These are phyloP conservation scores for Cheilinus undulatus DNA, from an alignment of 2,113 vertebrate species.

Conservation along the genomic window DNA sequence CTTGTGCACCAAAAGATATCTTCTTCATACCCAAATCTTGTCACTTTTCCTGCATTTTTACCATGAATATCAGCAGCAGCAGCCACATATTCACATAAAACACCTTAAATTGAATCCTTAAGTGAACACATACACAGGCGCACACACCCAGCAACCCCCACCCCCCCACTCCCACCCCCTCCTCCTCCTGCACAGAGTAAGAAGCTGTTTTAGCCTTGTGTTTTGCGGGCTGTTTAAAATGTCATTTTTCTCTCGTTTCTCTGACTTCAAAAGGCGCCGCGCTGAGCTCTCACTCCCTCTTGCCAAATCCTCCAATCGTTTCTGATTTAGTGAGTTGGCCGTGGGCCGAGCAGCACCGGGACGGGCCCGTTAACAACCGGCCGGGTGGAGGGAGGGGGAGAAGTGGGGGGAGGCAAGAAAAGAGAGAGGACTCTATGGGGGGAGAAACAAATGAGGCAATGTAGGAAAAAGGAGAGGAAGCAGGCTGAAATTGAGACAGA, in stretches of 20 bases:
- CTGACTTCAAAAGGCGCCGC: conserved; percentile 78
- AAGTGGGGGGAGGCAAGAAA: conserved; percentile 16
- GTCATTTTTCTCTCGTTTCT: conserved; percentile 83
- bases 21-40: conserved; percentile 11
- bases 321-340: conserved; percentile 86
- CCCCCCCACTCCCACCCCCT: conserved; percentile 28
- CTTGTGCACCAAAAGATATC: background rate
- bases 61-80: conserved; percentile 16
- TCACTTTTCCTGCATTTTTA: conserved; percentile 20
- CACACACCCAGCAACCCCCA: conserved; percentile 5
- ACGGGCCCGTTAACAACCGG: conserved; percentile 77
- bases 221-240: conserved; percentile 84
- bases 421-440: conserved; percentile 16
- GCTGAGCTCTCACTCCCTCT: conserved; percentile 83
- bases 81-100: conserved; percentile 14
- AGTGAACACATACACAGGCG: conserved; percentile 29
- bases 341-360: conserved; percentile 78
- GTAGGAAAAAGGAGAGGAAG: conserved; percentile 63
- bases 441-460: conserved; percentile 62
- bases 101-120: conserved; percentile 29
- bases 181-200: conserved; percentile 58
- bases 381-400: conserved; percentile 44
- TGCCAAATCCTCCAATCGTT: conserved; percentile 87
- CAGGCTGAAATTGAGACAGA: conserved; percentile 76
- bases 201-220: conserved; percentile 82